Conservation (phyloP, 2,888 invertebrate species). For the Lapara coniferarum region DNA sequence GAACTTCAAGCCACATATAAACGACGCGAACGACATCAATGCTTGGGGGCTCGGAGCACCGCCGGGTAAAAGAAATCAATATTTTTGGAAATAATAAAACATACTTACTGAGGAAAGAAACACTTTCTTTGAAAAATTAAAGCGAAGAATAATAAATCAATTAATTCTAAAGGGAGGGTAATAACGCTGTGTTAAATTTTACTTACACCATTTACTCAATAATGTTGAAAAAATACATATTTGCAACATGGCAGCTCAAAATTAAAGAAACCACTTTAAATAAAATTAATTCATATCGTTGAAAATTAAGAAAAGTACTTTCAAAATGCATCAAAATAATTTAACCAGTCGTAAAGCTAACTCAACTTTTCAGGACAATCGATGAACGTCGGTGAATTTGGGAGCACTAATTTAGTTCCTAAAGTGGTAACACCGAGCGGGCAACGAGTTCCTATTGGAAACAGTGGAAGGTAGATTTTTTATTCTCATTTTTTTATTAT, state of each 20-base stretch:
- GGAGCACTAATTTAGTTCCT: constrained; percentile 49
- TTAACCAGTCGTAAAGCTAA: too few species aligned
- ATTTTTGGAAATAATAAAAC: neutral
- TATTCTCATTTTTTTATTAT: neutral
- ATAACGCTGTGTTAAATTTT: too few species aligned
- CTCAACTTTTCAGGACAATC: constrained; percentile 54
- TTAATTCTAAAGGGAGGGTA: too few species aligned
- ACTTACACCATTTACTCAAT: too few species aligned
- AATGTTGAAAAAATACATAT: too few species aligned
- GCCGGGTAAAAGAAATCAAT: constrained; percentile 57
- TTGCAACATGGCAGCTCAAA: too few species aligned
- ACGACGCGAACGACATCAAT: constrained; percentile 85
- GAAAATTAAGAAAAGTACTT: neutral
- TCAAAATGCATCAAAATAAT: neutral
- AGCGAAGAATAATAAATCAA: too few species aligned
- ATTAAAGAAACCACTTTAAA: neutral
- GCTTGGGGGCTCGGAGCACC: constrained; percentile 85
- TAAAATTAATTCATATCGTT: neutral
- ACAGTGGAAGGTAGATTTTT: constrained; percentile 51
- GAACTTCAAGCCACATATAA: constrained; percentile 77
- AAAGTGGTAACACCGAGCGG: constrained; percentile 44
- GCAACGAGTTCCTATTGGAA: constrained; percentile 45
- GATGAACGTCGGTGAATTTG: constrained; percentile 64
- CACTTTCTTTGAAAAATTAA: too few species aligned
- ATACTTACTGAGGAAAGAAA: too few species aligned